These are phyloP conservation scores for Neoscelio sp. DNA, from an alignment of 2,888 invertebrate genomes.

Conservation along the genomic window DNA sequence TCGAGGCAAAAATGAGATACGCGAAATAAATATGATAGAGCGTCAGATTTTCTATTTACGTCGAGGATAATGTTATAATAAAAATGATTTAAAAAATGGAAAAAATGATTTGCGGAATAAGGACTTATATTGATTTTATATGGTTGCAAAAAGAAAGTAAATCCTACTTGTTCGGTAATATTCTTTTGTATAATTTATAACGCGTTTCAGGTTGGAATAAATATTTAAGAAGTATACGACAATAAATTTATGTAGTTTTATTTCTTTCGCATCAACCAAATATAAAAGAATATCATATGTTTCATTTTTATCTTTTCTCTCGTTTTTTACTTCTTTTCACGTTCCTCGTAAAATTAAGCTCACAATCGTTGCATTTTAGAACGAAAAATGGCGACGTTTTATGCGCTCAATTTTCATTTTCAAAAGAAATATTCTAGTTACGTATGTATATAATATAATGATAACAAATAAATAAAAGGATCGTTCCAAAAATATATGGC, in stretches of 20 bases:
- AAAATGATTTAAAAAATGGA: neutral
- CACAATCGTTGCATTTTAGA: constrained; percentile 18
- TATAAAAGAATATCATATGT: constrained; percentile 27
- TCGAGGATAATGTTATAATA: neutral
- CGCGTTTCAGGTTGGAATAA: neutral
- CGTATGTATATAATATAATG: neutral
- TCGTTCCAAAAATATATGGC: too few relatives aligned
- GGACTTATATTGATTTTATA: too few relatives aligned
- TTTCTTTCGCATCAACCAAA: constrained; percentile 15
- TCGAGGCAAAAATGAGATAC: constrained; percentile 20
- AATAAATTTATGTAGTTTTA: constrained; percentile 32
- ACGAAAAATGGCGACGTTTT: constrained; percentile 10
- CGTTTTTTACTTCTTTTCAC: constrained; percentile 1
- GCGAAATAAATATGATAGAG: constrained; percentile 15
- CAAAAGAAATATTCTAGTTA: constrained; percentile 13
- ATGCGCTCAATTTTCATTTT: constrained; percentile 15
- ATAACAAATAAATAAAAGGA: too few relatives aligned
- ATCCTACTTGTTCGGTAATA: too few relatives aligned
- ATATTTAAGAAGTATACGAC: neutral
- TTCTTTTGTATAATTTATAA: too few relatives aligned
- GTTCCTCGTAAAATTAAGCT: constrained; percentile 18
- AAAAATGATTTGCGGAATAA: neutral
- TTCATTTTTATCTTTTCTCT: constrained; percentile 19
- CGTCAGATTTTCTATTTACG: too few relatives aligned
- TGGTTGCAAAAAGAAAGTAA: too few relatives aligned